phyloP scores from a whole-genome alignment of 2,797 vertebrate genomes.

The Graptemys geographica region DNA sequence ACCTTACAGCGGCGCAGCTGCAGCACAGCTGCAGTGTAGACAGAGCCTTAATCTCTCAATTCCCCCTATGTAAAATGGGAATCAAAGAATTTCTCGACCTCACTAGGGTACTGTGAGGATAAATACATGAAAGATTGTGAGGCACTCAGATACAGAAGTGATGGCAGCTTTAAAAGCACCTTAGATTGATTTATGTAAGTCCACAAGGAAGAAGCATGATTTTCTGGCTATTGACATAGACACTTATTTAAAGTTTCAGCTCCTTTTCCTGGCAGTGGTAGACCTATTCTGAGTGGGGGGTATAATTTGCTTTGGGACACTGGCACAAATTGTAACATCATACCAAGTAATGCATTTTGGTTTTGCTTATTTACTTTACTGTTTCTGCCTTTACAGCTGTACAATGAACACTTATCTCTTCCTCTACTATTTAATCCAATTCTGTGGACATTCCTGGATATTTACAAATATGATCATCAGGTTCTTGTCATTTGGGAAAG shows the following conservation, averaged over 20 bases:
- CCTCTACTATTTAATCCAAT: constrained; percentile 93
- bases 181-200: not conserved
- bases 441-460: constrained; percentile 97
- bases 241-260: not conserved
- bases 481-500: constrained; percentile 92
- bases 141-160: not conserved
- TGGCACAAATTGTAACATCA: not conserved
- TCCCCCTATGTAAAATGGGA: not conserved
- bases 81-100: not conserved
- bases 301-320: not conserved
- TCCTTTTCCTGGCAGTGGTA: not conserved
- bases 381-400: constrained; percentile 79
- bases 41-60: not conserved
- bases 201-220: not conserved
- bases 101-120: not conserved
- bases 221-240: not conserved
- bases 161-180: not conserved
- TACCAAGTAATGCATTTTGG: not conserved
- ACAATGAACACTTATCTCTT: constrained; percentile 88
- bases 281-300: not conserved
- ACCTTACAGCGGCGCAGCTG: too few species aligned
- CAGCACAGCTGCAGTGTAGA: too few species aligned
- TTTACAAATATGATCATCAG: constrained; percentile 92
- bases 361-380: not conserved
- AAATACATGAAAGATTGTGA: not conserved